phyloP scores from a whole-genome alignment of 2,888 invertebrate genomes.

The Luperina testacea region DNA sequence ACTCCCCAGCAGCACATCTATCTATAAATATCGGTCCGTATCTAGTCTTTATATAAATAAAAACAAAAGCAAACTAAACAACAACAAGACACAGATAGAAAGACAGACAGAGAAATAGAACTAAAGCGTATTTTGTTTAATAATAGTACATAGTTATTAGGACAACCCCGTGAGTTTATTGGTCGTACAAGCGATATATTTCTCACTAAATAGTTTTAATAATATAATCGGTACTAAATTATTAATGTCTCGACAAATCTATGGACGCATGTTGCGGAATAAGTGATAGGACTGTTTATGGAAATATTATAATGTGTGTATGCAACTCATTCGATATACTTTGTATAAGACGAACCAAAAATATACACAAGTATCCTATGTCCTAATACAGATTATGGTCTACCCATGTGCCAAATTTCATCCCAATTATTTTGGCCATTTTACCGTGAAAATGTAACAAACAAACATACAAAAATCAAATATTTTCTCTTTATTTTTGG shows the following conservation, averaged over 20 bases:
- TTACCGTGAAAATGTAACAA: too few relatives aligned
- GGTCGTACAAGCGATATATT: conserved; percentile 5
- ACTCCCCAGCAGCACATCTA: not conserved
- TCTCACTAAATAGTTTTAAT: not conserved
- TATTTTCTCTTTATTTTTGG: too few relatives aligned
- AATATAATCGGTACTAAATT: not conserved
- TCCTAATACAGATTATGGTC: too few relatives aligned
- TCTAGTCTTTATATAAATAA: not conserved
- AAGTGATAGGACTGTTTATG: conserved; percentile 2
- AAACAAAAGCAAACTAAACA: not conserved
- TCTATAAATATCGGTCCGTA: not conserved
- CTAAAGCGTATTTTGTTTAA: not conserved
- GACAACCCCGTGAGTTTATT: conserved; percentile 16
- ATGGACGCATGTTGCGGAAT: not conserved
- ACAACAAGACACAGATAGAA: not conserved
- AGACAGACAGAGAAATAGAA: not conserved
- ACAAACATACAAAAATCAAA: too few relatives aligned
- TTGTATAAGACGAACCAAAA: not conserved
- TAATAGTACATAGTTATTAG: conserved; percentile 14
- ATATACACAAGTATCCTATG: too few relatives aligned
- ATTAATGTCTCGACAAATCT: not conserved
- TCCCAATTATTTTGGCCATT: too few relatives aligned
- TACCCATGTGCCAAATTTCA: too few relatives aligned
- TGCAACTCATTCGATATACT: not conserved
- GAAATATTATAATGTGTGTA: not conserved